Evolutionary conservation across 2,113 vertebrate species (phyloP).

Genomic region (Rhinolophus ferrumequinum): DNA sequence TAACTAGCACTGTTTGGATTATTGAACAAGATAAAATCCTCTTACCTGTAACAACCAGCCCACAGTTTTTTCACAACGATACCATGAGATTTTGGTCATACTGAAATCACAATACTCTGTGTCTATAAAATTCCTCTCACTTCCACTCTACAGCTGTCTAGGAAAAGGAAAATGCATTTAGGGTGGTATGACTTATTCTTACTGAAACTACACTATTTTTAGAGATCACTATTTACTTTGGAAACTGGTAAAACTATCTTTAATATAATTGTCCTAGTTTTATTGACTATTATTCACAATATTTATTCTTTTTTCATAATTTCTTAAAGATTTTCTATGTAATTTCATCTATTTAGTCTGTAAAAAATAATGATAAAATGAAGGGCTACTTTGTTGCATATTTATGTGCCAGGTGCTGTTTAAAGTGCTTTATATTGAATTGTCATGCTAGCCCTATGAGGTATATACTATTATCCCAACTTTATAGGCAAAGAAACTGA

Average conservation of each 20-base stretch:
- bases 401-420: neutral
- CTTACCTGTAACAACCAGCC: neutral
- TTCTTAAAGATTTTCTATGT: slow-evolving; percentile 28
- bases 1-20: neutral
- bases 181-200: neutral
- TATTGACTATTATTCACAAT: neutral
- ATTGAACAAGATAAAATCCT: slow-evolving; percentile 9
- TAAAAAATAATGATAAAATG: neutral
- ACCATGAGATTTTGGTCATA: neutral
- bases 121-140: neutral
- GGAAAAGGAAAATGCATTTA: slow-evolving; percentile 16
- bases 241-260: neutral
- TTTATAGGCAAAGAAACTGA: neutral
- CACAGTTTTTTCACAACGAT: neutral
- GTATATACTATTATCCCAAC: neutral
- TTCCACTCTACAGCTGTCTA: neutral
- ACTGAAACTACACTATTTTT: neutral
- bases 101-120: neutral
- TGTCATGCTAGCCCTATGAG: neutral
- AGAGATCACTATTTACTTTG: neutral
- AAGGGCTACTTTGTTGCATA: neutral
- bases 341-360: neutral
- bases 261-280: slow-evolving; percentile 1
- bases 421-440: slow-evolving; percentile 1
- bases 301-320: neutral